Evolutionary conservation across 2,113 vertebrate species (phyloP).

Genomic region (Sinosuthora webbiana): DNA sequence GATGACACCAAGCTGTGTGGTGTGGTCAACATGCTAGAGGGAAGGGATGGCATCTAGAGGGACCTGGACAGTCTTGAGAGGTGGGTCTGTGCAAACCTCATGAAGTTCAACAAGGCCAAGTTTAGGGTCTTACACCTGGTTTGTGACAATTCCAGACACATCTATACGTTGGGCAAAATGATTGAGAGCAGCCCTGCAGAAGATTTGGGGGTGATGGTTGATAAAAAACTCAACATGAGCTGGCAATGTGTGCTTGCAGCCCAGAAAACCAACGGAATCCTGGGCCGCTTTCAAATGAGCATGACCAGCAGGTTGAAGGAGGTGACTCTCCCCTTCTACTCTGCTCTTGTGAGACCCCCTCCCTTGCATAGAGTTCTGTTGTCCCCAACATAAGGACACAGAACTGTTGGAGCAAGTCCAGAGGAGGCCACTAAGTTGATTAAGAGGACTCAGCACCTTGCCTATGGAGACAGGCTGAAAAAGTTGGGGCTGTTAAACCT

Average conservation of each 20-base stretch:
- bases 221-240: not conserved
- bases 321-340: too few species aligned
- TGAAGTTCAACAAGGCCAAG: not conserved
- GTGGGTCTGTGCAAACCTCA: not conserved
- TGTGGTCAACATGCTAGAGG: not conserved
- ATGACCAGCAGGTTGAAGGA: too few species aligned
- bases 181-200: not conserved
- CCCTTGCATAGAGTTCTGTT: not conserved
- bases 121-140: not conserved
- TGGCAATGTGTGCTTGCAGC: not conserved
- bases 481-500: not conserved
- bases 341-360: too few species aligned
- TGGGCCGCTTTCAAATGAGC: not conserved
- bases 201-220: not conserved
- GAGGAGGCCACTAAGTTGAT: not conserved
- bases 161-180: not conserved
- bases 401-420: not conserved
- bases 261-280: not conserved
- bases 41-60: not conserved
- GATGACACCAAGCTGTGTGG: not conserved
- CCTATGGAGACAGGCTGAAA: not conserved
- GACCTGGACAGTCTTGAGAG: not conserved
- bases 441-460: not conserved
- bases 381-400: not conserved
- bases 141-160: not conserved